phyloP scores from a whole-genome alignment of 2,797 vertebrate genomes.

The Chiloscyllium punctatum region DNA sequence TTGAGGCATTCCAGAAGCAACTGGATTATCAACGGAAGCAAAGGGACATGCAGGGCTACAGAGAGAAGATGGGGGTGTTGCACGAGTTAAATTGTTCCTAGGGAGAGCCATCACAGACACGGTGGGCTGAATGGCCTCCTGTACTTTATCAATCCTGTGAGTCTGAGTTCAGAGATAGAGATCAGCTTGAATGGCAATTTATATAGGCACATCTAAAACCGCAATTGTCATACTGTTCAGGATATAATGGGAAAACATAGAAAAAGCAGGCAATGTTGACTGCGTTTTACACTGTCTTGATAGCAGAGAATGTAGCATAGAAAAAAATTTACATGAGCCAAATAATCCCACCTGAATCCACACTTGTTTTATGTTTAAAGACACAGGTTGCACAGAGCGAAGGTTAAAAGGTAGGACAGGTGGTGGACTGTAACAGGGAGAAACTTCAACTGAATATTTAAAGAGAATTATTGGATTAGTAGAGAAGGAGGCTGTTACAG shows the following conservation, averaged over 20 bases:
- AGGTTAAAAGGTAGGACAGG: background rate
- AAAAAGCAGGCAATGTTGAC: background rate
- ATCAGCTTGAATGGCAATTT: background rate
- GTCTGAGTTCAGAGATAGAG: background rate
- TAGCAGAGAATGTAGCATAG: background rate
- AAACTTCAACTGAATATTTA: conserved; percentile 7
- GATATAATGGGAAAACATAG: background rate
- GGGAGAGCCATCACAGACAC: too few relatives aligned
- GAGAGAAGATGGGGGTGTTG: too few relatives aligned
- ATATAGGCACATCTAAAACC: background rate
- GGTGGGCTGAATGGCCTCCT: too few relatives aligned
- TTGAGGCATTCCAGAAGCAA: too few relatives aligned
- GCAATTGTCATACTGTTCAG: background rate
- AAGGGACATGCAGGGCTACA: too few relatives aligned
- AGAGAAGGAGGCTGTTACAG: background rate
- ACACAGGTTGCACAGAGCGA: background rate
- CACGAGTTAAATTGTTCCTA: too few relatives aligned
- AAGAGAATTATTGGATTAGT: conserved; percentile 4
- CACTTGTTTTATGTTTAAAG: background rate
- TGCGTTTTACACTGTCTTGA: background rate
- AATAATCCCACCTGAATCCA: background rate
- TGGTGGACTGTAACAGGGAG: background rate
- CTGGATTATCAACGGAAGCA: too few relatives aligned
- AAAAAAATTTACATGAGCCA: background rate
- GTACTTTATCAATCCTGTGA: background rate